Evolutionary conservation across 2,797 vertebrate species (phyloP).

Genomic region (Pangasius sanitwongsei): DNA sequence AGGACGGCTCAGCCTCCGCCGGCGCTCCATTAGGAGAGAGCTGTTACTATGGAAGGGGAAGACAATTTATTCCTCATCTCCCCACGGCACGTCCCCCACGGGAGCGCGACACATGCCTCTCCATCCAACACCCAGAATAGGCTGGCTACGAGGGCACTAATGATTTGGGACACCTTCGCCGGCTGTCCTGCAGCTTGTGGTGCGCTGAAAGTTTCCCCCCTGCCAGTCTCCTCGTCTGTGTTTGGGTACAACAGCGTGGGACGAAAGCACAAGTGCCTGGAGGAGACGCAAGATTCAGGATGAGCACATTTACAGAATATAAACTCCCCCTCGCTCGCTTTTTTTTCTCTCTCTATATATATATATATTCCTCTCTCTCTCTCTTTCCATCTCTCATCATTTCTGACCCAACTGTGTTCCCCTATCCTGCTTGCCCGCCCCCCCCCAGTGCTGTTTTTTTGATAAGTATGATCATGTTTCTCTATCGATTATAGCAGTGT

Average conservation of each 20-base stretch:
- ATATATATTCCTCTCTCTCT: slow-evolving; percentile 36
- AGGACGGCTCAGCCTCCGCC: slow-evolving; percentile 63
- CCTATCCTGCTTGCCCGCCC: slow-evolving; percentile 61
- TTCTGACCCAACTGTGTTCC: slow-evolving; percentile 69
- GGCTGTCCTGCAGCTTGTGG: slow-evolving; percentile 49
- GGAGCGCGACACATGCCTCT: slow-evolving; percentile 53
- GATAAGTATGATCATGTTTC: slow-evolving; percentile 75
- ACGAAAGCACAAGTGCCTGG: slow-evolving; percentile 32
- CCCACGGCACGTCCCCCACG: slow-evolving; percentile 51
- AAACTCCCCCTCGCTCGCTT: slow-evolving; percentile 1
- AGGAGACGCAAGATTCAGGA: slow-evolving; percentile 30
- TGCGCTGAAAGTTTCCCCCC: slow-evolving; percentile 32
- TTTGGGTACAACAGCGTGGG: slow-evolving; percentile 39
- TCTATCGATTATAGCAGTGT: slow-evolving; percentile 73
- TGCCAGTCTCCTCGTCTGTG: slow-evolving; percentile 23
- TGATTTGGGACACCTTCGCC: slow-evolving; percentile 43
- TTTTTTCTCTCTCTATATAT: slow-evolving; percentile 48
- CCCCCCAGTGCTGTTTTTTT: slow-evolving; percentile 63
- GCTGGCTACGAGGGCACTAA: slow-evolving; percentile 26
- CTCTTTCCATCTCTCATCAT: slow-evolving; percentile 10
- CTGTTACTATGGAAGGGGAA: slow-evolving; percentile 66
- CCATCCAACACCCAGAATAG: slow-evolving; percentile 50
- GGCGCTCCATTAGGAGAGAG: slow-evolving; percentile 66
- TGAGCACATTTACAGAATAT: slow-evolving; percentile 19
- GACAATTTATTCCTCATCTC: slow-evolving; percentile 66